Conservation (phyloP, 2,888 invertebrate species). For the Agrochola lota region DNA sequence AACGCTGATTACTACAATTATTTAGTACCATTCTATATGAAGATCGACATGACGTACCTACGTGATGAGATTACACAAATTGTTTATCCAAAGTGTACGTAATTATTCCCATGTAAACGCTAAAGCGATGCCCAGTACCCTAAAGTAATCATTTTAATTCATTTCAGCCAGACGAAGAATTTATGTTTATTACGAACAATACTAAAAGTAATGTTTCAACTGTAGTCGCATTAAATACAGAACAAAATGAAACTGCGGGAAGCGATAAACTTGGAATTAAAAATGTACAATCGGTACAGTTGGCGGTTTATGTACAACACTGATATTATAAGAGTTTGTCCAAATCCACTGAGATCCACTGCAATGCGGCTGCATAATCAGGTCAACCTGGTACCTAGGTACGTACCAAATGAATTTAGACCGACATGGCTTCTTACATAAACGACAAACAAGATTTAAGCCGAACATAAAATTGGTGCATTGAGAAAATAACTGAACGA, state of each 20-base stretch:
- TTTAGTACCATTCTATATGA: slow-evolving; percentile 56
- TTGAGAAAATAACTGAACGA: slow-evolving; percentile 55
- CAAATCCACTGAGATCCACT: slow-evolving; percentile 68
- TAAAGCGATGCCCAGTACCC: slow-evolving; percentile 26
- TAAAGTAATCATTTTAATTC: slow-evolving; percentile 52
- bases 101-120: slow-evolving; percentile 38
- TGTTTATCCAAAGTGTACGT: slow-evolving; percentile 50
- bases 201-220: slow-evolving; percentile 50
- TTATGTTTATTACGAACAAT: slow-evolving; percentile 50
- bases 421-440: slow-evolving; percentile 59
- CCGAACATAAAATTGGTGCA: slow-evolving; percentile 59
- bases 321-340: slow-evolving; percentile 62
- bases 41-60: slow-evolving; percentile 42
- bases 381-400: slow-evolving; percentile 68
- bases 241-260: slow-evolving; percentile 57
- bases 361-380: slow-evolving; percentile 75
- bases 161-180: slow-evolving; percentile 35
- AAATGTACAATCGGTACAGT: slow-evolving; percentile 48
- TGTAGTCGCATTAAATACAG: slow-evolving; percentile 40
- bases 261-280: slow-evolving; percentile 62
- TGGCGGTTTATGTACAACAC: slow-evolving; percentile 49
- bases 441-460: slow-evolving; percentile 61
- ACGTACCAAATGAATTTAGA: slow-evolving; percentile 60
- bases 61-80: slow-evolving; percentile 54
- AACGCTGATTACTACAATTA: slow-evolving; percentile 67